phyloP scores from a whole-genome alignment of 2,113 vertebrate genomes.

The Crotalus horridus region DNA sequence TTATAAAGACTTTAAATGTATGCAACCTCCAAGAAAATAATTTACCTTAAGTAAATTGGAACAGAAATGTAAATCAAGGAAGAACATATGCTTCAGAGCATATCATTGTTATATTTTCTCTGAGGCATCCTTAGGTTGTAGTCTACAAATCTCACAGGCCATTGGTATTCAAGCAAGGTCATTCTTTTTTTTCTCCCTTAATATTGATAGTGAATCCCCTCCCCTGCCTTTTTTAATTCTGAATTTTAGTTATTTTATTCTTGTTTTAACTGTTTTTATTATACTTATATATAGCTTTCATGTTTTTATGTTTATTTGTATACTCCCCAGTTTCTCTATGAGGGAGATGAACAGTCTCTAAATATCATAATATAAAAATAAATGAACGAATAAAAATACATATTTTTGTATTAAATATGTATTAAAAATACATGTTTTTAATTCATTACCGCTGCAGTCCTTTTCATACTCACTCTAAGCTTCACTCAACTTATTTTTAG shows the following conservation, averaged over 20 bases:
- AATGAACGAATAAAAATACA: neutral
- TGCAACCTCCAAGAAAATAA: neutral
- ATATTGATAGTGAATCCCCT: neutral
- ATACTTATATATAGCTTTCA: too few relatives aligned
- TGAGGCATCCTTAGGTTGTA: neutral
- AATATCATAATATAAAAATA: neutral
- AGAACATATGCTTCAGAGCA: neutral
- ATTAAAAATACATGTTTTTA: neutral
- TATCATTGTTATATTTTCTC: constrained; percentile 1
- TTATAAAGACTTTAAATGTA: neutral
- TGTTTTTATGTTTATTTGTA: neutral
- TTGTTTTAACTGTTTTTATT: too few relatives aligned
- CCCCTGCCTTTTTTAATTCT: too few relatives aligned
- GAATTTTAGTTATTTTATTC: too few relatives aligned
- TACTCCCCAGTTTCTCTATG: neutral
- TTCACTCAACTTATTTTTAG: neutral
- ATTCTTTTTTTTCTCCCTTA: too few relatives aligned
- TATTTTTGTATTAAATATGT: too few relatives aligned
- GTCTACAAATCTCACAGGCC: neutral
- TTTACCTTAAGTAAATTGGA: neutral
- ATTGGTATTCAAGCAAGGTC: neutral
- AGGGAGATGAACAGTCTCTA: neutral
- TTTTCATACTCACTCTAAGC: neutral
- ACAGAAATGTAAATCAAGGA: neutral
- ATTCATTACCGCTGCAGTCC: neutral